These are phyloP conservation scores for Phoxinus phoxinus DNA, from an alignment of 2,113 vertebrate genomes.

Conservation along the genomic window DNA sequence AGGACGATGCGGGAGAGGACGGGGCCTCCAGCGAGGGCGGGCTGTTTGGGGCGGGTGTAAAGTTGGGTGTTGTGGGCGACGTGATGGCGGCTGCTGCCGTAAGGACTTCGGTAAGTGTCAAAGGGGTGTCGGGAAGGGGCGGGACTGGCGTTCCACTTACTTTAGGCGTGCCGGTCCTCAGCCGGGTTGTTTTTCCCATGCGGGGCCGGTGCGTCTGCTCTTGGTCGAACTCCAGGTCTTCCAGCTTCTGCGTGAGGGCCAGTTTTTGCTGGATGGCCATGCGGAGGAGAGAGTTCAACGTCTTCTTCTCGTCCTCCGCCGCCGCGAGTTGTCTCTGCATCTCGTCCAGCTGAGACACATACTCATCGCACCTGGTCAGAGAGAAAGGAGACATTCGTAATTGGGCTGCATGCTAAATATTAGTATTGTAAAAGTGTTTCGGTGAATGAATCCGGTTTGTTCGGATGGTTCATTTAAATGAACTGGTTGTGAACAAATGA, in stretches of 20 bases:
- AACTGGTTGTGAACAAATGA: no score
- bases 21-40: conserved; percentile 70
- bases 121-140: conserved; percentile 51
- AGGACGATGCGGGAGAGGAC: conserved; percentile 58
- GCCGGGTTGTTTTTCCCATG: conserved; percentile 79
- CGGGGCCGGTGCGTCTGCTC: conserved; percentile 90
- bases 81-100: conserved; percentile 50
- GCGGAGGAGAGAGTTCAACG: conserved; percentile 92
- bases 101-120: conserved; percentile 45
- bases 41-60: conserved; percentile 61
- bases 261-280: conserved; percentile 99
- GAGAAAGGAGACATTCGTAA: background rate
- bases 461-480: no score
- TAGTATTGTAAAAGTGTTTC: no score
- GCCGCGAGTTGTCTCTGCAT: conserved; percentile 98
- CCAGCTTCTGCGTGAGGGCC: conserved; percentile 94
- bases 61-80: conserved; percentile 43
- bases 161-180: conserved; percentile 91
- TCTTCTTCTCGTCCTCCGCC: conserved; percentile 98
- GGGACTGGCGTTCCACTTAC: conserved; percentile 87
- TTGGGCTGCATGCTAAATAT: background rate
- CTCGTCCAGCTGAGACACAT: conserved; percentile 93
- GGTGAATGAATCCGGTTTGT: no score
- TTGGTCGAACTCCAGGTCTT: conserved; percentile 97
- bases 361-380: conserved; percentile 89